Evolutionary conservation across 2,797 vertebrate species (phyloP).

Genomic region (Sebastes matsubarae): DNA sequence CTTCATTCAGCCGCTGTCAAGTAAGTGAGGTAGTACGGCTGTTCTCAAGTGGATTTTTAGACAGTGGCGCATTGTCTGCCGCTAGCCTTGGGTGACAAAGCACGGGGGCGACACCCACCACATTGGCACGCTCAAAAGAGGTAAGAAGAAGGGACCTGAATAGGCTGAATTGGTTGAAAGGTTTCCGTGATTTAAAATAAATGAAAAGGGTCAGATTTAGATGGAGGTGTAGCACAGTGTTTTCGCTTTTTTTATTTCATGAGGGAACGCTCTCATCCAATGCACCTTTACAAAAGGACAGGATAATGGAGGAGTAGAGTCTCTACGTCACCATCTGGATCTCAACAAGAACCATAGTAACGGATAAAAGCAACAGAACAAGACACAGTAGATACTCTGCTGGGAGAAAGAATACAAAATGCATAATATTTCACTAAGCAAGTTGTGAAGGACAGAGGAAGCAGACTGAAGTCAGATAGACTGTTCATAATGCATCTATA

Average conservation of each 20-base stretch:
- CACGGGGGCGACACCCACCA: constrained; percentile 17
- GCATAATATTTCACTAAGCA: not conserved
- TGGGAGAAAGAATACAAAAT: not conserved
- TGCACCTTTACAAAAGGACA: constrained; percentile 4
- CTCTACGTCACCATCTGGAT: not conserved
- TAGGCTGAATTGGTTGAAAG: constrained; percentile 51
- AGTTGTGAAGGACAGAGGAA: not conserved
- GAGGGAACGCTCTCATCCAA: not conserved
- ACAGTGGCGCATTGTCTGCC: constrained; percentile 39
- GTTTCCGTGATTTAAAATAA: not conserved
- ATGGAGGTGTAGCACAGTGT: not conserved
- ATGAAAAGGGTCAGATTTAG: not conserved
- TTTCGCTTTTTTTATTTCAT: constrained; percentile 16
- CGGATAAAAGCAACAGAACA: constrained; percentile 16
- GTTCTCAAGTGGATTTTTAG: constrained; percentile 22
- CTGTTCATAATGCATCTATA: not conserved
- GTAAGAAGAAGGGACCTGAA: constrained; percentile 5
- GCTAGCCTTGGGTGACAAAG: constrained; percentile 39
- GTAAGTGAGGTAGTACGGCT: constrained; percentile 18
- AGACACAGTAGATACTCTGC: not conserved
- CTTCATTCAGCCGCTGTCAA: constrained; percentile 48
- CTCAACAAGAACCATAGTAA: not conserved
- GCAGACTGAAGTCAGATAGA: not conserved
- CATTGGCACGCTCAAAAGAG: constrained; percentile 8
- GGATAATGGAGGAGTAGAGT: constrained; percentile 7